Evolutionary conservation across 37 sponge, comb jelly and placozoan genomes (phyloP).

Genomic region (Oopsacas minuta): DNA sequence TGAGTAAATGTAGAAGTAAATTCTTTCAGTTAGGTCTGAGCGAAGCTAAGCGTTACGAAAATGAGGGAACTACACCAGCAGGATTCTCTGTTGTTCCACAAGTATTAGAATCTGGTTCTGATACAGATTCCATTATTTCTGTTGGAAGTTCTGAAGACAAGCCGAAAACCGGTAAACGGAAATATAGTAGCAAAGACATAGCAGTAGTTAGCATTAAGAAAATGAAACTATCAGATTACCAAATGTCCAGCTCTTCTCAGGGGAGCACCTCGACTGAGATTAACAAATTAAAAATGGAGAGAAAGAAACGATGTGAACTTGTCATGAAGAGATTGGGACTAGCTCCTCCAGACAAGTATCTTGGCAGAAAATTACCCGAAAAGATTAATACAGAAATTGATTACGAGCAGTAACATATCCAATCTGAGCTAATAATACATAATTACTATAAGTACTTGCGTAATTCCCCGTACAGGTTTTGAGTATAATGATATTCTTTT

Average conservation of each 20-base stretch:
- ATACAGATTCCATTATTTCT: not conserved
- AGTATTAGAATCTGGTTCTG: not conserved
- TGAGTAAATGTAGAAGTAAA: not conserved
- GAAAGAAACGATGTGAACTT: not conserved
- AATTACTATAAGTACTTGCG: not conserved
- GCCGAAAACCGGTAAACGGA: not conserved
- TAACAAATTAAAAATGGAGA: not conserved
- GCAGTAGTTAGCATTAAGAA: not conserved
- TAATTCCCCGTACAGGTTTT: too few species aligned
- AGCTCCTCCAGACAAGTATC: not conserved
- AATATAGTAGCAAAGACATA: not conserved
- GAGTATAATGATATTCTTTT: too few species aligned
- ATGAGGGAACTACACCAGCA: not conserved
- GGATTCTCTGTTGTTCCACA: not conserved
- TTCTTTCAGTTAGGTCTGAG: not conserved
- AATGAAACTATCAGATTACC: not conserved
- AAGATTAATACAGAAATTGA: not conserved
- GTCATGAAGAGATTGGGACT: not conserved
- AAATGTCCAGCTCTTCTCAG: not conserved
- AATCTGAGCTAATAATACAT: not conserved
- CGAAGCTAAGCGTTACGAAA: not conserved
- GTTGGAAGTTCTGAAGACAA: not conserved
- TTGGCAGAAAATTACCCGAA: not conserved
- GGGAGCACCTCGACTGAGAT: not conserved
- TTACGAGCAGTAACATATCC: not conserved